Evolutionary conservation across 1,140 invertebrate genomes (phyloP).

Genomic region (Copidosoma floridanum): DNA sequence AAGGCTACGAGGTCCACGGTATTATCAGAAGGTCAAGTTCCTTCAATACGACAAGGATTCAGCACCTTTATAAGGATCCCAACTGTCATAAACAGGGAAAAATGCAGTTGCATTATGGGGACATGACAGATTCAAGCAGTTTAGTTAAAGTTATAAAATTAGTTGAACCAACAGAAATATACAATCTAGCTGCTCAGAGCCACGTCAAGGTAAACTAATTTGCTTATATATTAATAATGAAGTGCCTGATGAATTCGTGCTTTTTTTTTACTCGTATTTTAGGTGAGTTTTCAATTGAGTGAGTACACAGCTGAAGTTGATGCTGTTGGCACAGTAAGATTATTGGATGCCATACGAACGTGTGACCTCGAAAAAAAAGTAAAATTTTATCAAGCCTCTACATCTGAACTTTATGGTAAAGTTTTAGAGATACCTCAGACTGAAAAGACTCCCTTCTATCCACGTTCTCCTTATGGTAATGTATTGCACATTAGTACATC

Average conservation of each 20-base stretch:
- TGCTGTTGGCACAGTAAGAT: conserved; percentile 91
- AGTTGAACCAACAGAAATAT: conserved; percentile 90
- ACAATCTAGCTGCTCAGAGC: conserved; percentile 99
- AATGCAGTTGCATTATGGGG: conserved; percentile 98
- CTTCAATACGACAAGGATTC: conserved; percentile 95
- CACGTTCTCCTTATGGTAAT: conserved; percentile 97
- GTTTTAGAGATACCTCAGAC: conserved; percentile 94
- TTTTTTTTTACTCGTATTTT: conserved; percentile 24
- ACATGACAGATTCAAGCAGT: conserved; percentile 97
- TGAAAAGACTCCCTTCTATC: conserved; percentile 98
- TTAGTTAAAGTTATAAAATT: conserved; percentile 91
- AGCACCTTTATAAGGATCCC: conserved; percentile 92
- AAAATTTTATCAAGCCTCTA: conserved; percentile 97
- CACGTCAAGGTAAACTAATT: conserved; percentile 92
- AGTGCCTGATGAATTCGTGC: too few species aligned
- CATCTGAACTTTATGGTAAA: conserved; percentile 98
- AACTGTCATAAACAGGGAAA: conserved; percentile 77
- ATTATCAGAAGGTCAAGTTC: conserved; percentile 92
- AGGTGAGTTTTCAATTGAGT: conserved; percentile 94
- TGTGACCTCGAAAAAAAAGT: conserved; percentile 83
- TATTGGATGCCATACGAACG: conserved; percentile 94
- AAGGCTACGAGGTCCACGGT: conserved; percentile 96
- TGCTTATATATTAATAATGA: too few species aligned
- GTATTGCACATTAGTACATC: not conserved
- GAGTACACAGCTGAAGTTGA: conserved; percentile 99